phyloP scores from a whole-genome alignment of 2,797 vertebrate genomes.

The Chrosomus eos region DNA sequence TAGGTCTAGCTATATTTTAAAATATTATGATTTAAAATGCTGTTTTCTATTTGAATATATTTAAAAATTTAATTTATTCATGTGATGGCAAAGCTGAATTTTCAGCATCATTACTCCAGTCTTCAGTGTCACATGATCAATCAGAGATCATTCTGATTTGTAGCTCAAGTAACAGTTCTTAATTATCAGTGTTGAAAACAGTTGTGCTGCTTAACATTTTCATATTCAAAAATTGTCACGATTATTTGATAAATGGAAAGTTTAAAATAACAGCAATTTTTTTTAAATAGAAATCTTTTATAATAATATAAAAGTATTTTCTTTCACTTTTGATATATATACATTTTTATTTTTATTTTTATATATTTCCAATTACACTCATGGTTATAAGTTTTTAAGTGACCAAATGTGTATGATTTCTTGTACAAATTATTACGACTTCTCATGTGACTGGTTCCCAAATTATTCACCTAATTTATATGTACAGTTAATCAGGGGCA shows the following conservation, averaged over 20 bases:
- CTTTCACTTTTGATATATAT: neutral
- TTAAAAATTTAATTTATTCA: neutral
- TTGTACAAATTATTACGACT: neutral
- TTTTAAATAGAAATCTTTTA: no score
- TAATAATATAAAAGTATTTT: neutral
- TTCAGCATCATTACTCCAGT: no score
- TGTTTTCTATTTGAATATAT: neutral
- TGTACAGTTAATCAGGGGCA: neutral
- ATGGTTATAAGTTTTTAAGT: neutral
- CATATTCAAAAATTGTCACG: neutral
- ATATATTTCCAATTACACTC: neutral
- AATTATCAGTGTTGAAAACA: neutral
- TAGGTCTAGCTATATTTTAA: neutral
- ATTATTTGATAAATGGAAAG: neutral
- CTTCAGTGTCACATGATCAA: neutral
- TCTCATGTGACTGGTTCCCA: neutral
- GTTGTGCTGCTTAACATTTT: neutral
- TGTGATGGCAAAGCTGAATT: no score
- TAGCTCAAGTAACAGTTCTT: neutral
- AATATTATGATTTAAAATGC: neutral
- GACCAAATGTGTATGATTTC: neutral
- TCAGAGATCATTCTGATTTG: neutral
- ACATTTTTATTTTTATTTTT: no score
- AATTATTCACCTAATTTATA: neutral
- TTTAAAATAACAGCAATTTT: neutral